These are phyloP conservation scores for Teleogryllus occipitalis DNA, from an alignment of 1,140 invertebrate species.

Conservation along the genomic window DNA sequence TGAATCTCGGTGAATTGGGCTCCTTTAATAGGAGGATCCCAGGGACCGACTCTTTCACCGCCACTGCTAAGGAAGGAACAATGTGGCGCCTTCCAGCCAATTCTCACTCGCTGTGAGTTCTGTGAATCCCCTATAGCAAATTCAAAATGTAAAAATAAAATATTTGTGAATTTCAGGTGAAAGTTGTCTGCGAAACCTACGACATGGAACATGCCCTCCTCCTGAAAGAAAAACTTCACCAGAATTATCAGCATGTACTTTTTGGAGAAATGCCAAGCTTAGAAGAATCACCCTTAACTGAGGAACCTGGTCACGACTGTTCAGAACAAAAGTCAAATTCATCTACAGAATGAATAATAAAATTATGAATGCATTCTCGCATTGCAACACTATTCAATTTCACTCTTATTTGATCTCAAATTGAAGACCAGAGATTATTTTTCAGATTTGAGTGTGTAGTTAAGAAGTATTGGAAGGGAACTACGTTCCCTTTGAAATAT, in stretches of 20 bases:
- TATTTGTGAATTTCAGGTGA: conserved; percentile 45
- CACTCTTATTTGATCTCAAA: too few relatives aligned
- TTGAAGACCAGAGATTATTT: too few relatives aligned
- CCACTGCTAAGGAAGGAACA: not conserved
- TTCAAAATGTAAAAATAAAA: not conserved
- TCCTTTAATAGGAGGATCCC: too few relatives aligned
- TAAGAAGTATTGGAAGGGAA: too few relatives aligned
- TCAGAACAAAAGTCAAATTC: not conserved
- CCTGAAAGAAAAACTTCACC: conserved; percentile 49
- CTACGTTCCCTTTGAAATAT: too few relatives aligned
- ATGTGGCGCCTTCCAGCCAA: too few relatives aligned
- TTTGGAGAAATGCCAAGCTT: conserved; percentile 20
- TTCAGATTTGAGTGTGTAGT: too few relatives aligned
- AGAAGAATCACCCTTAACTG: not conserved
- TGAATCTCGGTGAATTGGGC: too few relatives aligned
- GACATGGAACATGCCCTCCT: conserved; percentile 65
- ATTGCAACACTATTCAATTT: too few relatives aligned
- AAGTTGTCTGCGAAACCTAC: conserved; percentile 76
- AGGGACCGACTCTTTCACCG: not conserved
- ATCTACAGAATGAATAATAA: too few relatives aligned
- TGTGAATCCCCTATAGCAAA: not conserved
- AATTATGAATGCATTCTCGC: too few relatives aligned
- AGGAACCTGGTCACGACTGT: not conserved
- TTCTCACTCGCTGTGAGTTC: not conserved
- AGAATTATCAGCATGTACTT: conserved; percentile 48